Conservation (phyloP, 2,113 vertebrate species). For the Myxocyprinus asiaticus region DNA sequence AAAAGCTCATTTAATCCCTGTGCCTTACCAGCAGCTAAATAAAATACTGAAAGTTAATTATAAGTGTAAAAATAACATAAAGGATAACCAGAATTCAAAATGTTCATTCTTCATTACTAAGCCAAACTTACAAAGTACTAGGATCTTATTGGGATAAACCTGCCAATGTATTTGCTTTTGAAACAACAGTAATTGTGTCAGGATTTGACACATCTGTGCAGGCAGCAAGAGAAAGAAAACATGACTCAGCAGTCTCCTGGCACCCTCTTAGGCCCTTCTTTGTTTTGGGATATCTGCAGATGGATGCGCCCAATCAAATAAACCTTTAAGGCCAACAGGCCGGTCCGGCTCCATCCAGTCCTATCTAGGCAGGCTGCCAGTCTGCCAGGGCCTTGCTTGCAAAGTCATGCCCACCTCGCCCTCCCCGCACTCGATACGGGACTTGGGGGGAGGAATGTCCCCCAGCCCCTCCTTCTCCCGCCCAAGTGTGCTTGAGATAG, state of each 20-base stretch:
- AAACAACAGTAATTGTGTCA: not conserved
- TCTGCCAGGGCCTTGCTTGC: conserved; percentile 38
- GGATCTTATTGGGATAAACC: not conserved
- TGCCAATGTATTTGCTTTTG: not conserved
- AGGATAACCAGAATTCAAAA: not conserved
- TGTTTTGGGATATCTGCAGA: conserved; percentile 30
- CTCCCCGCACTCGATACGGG: conserved; percentile 26
- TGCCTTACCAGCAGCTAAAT: not conserved
- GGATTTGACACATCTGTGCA: conserved; percentile 25
- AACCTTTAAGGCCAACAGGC: conserved; percentile 32
- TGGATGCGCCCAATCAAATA: conserved; percentile 45
- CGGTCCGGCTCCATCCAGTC: conserved; percentile 23
- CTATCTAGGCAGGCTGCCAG: conserved; percentile 31
- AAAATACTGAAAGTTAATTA: not conserved
- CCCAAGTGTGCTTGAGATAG: conserved; percentile 18
- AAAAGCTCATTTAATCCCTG: not conserved
- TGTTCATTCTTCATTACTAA: not conserved
- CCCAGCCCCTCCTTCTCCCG: conserved; percentile 10
- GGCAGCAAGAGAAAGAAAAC: conserved; percentile 18
- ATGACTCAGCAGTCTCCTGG: conserved; percentile 51
- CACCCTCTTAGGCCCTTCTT: conserved; percentile 25
- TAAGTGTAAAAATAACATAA: not conserved
- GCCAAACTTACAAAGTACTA: not conserved
- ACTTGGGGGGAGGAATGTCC: conserved; percentile 12
- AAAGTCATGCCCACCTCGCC: conserved; percentile 33